Evolutionary conservation across 2,797 vertebrate species (phyloP).

Genomic region (Fratercula arctica): DNA sequence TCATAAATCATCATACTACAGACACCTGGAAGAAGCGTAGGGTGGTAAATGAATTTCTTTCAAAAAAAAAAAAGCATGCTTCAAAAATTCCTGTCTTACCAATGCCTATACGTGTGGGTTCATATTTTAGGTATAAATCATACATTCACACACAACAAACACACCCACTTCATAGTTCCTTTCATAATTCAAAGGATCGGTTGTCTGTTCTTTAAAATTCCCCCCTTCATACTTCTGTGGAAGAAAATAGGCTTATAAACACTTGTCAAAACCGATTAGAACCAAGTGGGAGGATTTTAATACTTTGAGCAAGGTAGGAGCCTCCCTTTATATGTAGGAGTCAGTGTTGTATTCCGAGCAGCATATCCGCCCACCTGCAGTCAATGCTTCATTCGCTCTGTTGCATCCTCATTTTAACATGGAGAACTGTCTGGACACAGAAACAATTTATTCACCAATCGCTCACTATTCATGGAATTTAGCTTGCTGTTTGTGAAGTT

Average conservation of each 20-base stretch:
- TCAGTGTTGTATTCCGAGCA: not conserved
- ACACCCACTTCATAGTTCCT: slow-evolving; percentile 44
- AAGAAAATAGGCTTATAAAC: not conserved
- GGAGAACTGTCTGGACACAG: not conserved
- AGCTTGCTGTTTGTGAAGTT: not conserved
- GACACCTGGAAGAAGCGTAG: slow-evolving; percentile 32
- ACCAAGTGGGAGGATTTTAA: slow-evolving; percentile 1
- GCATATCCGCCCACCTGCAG: not conserved
- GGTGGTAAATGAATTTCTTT: slow-evolving; percentile 56
- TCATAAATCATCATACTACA: slow-evolving; percentile 54
- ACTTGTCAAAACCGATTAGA: slow-evolving; percentile 47
- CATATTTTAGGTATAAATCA: not conserved
- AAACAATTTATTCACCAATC: not conserved
- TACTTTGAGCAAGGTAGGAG: not conserved
- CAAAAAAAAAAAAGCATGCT: not conserved
- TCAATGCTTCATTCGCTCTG: not conserved
- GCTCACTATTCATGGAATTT: not conserved
- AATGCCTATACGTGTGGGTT: not conserved
- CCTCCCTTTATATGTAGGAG: not conserved
- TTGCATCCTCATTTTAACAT: not conserved
- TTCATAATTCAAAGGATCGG: slow-evolving; percentile 15
- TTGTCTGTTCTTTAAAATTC: slow-evolving; percentile 43
- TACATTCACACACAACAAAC: not conserved
- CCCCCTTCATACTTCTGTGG: not conserved
- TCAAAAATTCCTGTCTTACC: slow-evolving; percentile 11